Conservation (phyloP, 2,888 invertebrate genomes). For the Xylota segnis region DNA sequence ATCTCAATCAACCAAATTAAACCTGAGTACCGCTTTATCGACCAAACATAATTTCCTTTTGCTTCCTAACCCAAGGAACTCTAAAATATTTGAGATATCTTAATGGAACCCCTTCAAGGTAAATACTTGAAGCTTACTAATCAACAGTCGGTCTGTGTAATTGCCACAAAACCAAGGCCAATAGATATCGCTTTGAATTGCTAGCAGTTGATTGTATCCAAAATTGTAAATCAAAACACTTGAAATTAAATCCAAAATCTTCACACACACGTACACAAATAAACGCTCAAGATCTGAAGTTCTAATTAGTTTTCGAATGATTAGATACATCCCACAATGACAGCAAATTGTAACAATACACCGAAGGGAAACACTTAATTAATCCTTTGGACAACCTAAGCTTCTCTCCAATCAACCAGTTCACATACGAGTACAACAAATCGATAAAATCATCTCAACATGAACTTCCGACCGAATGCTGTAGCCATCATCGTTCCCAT, state of each 20-base stretch:
- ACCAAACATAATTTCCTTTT: too few species aligned
- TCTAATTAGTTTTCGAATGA: constrained; percentile 9
- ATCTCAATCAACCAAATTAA: too few species aligned
- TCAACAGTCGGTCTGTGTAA: background rate
- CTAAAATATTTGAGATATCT: too few species aligned
- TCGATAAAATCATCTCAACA: constrained; percentile 20
- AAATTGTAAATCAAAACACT: constrained; percentile 10
- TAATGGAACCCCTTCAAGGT: too few species aligned
- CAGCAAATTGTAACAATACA: constrained; percentile 1
- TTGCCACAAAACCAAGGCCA: background rate
- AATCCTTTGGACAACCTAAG: constrained; percentile 22
- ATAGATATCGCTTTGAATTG: background rate
- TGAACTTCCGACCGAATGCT: background rate
- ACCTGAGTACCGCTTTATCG: too few species aligned
- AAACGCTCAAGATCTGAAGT: background rate
- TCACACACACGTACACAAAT: background rate
- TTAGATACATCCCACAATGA: constrained; percentile 2
- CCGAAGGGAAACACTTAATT: constrained; percentile 15
- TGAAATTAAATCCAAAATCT: background rate
- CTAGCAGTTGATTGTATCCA: background rate
- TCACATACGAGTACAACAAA: background rate
- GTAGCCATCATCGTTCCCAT: background rate
- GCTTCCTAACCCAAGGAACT: too few species aligned
- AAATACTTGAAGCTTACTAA: background rate
- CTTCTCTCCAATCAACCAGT: background rate